Evolutionary conservation across 2,888 invertebrate genomes (phyloP), one percentile per base, ranked within the genome.

Genomic region (Nephrocerus scutellatus): DNA sequence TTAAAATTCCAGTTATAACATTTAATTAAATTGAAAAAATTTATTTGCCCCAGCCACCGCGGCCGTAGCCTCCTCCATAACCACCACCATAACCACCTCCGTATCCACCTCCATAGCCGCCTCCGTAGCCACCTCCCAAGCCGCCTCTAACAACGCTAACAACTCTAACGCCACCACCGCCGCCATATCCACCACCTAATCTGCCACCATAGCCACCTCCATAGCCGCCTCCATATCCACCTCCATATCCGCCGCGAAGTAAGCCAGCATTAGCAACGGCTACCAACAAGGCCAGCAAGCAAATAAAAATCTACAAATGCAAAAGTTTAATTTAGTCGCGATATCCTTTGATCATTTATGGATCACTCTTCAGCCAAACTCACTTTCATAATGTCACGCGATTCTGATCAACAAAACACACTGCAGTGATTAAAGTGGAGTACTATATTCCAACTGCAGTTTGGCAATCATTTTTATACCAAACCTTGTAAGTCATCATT

Each of bases 301-400:
- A 40, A n/a, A 40, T 25, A 26, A 43, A 37, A 15, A 40, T 22
- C 43, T 43, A 16, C n/a, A 32, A 39, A 43, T 20, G 13, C 3
- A n/a, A 29, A 26, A 20, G n/a, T 15, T 29, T 18, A 10, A 29
- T 21, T 26, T 23, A 14, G 21, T 6, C 9, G 6, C 19, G 10
- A 16, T 36, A 13, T 21, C 24, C 37, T 20, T 21, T 16, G 16
- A 6, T 19, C 37, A 20, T 12, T 19, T 13, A n/a, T 18, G 13
- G 21, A 29, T 9, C 15, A n/a, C 15, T 13, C 5, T 8, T 15
- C 29, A 8, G 10, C 9, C 4, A 3, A 15, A 41, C 41, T 41
- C 21, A 41, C 41, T 37, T 30, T 41, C 41, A 41, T 41, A 37
- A 20, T n/a, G 33, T 9, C 9, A n/a, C n/a, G n/a, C n/a, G n/a